These are phyloP conservation scores for Coregonus ussuriensis DNA, from an alignment of 2,797 vertebrate genomes.

Conservation along the genomic window DNA sequence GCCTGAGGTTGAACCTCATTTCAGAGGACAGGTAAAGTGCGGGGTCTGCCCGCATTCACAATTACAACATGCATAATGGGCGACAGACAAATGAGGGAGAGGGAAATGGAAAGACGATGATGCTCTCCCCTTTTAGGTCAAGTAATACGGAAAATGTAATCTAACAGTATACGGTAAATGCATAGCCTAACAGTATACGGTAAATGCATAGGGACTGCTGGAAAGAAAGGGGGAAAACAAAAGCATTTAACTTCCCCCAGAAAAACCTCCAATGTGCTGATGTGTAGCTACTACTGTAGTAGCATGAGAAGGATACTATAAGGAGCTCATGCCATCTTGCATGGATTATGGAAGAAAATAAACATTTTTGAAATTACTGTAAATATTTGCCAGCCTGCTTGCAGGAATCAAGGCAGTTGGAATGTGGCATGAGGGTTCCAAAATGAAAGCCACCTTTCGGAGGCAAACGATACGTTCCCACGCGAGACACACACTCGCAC, in stretches of 20 bases:
- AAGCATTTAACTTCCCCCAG: conserved; percentile 8
- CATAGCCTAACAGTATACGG: conserved; percentile 46
- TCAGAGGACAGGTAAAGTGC: conserved; percentile 31
- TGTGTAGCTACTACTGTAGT: conserved; percentile 1
- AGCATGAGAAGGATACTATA: conserved; percentile 25
- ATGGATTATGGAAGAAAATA: conserved; percentile 65
- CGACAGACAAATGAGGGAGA: conserved; percentile 32
- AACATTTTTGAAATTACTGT: conserved; percentile 70
- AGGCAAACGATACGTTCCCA: conserved; percentile 51
- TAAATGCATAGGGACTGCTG: conserved; percentile 39
- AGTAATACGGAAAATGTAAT: conserved; percentile 56
- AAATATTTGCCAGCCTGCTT: conserved; percentile 74
- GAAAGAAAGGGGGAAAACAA: conserved; percentile 23
- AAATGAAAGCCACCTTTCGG: conserved; percentile 72
- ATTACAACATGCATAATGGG: conserved; percentile 47
- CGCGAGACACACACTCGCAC: conserved; percentile 30
- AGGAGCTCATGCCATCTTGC: conserved; percentile 37
- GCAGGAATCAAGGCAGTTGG: conserved; percentile 62
- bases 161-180: not conserved
- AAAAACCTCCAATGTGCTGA: conserved; percentile 12
- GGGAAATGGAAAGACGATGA: conserved; percentile 24
- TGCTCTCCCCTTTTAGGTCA: conserved; percentile 60
- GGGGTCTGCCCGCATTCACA: conserved; percentile 33
- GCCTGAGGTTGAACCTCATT: conserved; percentile 21
- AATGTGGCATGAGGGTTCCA: conserved; percentile 62